Evolutionary conservation across 1,140 invertebrate genomes (phyloP).

Genomic region (Hyphantria cunea): DNA sequence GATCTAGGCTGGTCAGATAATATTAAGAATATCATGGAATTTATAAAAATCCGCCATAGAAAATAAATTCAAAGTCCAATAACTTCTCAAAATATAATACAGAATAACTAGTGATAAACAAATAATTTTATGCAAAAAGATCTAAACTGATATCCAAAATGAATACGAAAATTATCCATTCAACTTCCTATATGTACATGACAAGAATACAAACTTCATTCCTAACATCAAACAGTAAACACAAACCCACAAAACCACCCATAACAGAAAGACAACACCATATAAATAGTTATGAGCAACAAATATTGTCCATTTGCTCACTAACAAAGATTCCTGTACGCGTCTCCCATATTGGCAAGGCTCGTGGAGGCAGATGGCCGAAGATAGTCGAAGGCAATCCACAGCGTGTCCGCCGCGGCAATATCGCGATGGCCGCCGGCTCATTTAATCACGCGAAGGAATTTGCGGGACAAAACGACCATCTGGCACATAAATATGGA

Average conservation of each 20-base stretch:
- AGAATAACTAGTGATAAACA: too few relatives aligned
- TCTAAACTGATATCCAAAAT: too few relatives aligned
- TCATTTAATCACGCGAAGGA: conserved; percentile 76
- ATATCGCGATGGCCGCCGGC: conserved; percentile 72
- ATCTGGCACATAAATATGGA: conserved; percentile 34
- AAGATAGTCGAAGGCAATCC: conserved; percentile 25
- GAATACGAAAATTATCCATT: too few relatives aligned
- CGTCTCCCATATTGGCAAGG: conserved; percentile 17
- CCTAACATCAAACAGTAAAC: not conserved
- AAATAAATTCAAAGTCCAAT: too few relatives aligned
- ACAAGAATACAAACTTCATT: too few relatives aligned
- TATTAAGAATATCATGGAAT: too few relatives aligned
- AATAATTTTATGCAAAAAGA: too few relatives aligned
- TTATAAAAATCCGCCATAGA: too few relatives aligned
- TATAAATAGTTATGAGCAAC: conserved; percentile 26
- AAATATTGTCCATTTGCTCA: conserved; percentile 30
- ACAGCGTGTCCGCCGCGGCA: conserved; percentile 52
- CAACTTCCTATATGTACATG: too few relatives aligned
- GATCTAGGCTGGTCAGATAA: too few relatives aligned
- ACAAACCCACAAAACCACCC: too few relatives aligned
- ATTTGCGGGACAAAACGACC: conserved; percentile 51
- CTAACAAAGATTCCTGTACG: conserved; percentile 26
- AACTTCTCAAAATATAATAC: too few relatives aligned
- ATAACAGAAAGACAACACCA: conserved; percentile 16
- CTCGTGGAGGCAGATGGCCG: conserved; percentile 4